These are phyloP conservation scores for Tinamus guttatus DNA, from an alignment of 2,113 vertebrate genomes.

Conservation along the genomic window DNA sequence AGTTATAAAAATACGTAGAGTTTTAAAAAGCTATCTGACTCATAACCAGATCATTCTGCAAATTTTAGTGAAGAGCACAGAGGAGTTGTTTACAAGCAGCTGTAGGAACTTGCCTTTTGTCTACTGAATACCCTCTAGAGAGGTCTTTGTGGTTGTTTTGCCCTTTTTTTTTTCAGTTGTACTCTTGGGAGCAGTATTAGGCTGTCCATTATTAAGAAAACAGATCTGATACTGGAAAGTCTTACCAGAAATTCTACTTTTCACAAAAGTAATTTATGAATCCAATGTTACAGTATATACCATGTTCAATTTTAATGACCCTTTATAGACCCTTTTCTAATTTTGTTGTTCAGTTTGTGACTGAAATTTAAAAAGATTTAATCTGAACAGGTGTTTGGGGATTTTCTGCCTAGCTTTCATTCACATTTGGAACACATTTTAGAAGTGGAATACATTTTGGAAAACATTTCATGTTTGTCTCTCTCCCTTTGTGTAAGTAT, in stretches of 20 bases:
- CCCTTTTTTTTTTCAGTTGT: constrained; percentile 15
- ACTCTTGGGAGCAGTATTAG: neutral
- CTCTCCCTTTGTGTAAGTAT: neutral
- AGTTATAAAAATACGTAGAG: neutral
- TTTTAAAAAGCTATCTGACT: neutral
- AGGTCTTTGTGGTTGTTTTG: constrained; percentile 25
- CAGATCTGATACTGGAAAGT: neutral
- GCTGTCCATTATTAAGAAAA: constrained; percentile 1
- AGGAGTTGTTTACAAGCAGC: constrained; percentile 3
- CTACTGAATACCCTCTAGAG: neutral
- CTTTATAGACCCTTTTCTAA: neutral
- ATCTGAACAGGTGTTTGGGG: neutral
- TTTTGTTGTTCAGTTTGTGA: neutral
- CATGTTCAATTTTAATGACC: neutral
- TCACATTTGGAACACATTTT: neutral
- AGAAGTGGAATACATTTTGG: neutral
- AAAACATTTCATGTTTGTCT: neutral
- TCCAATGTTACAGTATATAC: neutral
- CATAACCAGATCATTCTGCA: neutral
- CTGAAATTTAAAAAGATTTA: neutral
- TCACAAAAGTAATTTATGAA: neutral
- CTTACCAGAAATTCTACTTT: neutral
- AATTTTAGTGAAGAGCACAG: neutral
- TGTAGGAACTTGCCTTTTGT: neutral
- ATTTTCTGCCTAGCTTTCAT: constrained; percentile 1